A percentile compares a stretch with the other conserved stretches of the same genome.
phyloP scores from a whole-genome alignment of 2,113 vertebrate genomes.

The Forbesichthys agassizii region DNA sequence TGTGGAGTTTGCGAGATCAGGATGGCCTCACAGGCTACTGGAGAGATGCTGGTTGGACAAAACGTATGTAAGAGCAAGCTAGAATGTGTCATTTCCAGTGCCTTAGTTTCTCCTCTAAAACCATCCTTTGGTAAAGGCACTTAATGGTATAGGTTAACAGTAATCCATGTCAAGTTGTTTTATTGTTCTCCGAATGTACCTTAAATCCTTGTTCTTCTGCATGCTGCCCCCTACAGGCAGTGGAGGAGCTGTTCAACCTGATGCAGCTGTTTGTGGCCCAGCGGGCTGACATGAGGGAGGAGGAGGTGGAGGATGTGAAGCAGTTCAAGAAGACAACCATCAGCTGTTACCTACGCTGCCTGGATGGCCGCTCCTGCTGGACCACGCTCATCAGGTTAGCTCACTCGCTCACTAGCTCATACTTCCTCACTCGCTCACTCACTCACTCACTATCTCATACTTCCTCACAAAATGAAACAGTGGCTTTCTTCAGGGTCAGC shows the following conservation, averaged over 20 bases:
- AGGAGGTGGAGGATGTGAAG: slow-evolving; percentile 94
- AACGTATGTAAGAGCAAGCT: too few species aligned
- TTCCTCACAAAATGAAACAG: neutral
- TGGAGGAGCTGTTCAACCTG: slow-evolving; percentile 97
- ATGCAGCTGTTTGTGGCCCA: slow-evolving; percentile 99
- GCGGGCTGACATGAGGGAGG: slow-evolving; percentile 94
- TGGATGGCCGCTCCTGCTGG: slow-evolving; percentile 99
- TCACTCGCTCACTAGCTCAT: neutral
- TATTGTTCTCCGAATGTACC: too few species aligned
- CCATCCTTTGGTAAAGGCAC: too few species aligned
- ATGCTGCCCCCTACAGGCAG: slow-evolving; percentile 79
- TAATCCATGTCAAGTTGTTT: too few species aligned
- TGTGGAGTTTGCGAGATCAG: too few species aligned
- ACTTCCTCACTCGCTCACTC: neutral
- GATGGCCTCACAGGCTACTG: too few species aligned
- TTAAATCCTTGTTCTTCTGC: neutral
- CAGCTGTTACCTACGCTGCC: slow-evolving; percentile 97
- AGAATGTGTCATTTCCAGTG: too few species aligned
- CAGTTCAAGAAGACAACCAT: slow-evolving; percentile 99
- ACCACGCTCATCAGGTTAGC: slow-evolving; percentile 96
- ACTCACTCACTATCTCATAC: neutral
- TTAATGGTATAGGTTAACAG: too few species aligned
- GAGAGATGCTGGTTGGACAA: too few species aligned
- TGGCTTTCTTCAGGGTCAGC: too few species aligned
- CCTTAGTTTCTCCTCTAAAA: too few species aligned